Evolutionary conservation across 2,797 vertebrate genomes (phyloP).

Genomic region (Picus viridis): DNA sequence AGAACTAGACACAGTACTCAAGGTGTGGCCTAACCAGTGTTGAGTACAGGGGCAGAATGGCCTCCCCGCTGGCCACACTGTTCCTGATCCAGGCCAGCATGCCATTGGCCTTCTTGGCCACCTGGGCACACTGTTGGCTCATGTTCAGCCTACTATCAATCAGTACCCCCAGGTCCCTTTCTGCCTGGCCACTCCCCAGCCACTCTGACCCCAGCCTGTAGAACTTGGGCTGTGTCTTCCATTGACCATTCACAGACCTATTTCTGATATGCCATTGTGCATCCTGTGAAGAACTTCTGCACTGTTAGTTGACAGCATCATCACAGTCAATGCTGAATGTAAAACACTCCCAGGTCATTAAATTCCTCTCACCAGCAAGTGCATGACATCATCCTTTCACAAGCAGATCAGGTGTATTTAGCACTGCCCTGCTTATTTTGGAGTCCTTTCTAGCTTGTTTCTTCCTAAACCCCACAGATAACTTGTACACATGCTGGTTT

Average conservation of each 20-base stretch:
- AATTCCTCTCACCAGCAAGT: conserved; percentile 2
- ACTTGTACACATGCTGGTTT: background rate
- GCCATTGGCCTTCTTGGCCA: too few relatives aligned
- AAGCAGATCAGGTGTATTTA: background rate
- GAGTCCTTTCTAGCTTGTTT: background rate
- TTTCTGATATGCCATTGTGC: background rate
- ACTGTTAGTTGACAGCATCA: background rate
- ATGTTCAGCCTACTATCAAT: too few relatives aligned
- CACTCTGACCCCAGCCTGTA: too few relatives aligned
- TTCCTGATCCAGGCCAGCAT: too few relatives aligned
- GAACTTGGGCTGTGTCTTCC: background rate
- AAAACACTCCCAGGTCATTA: background rate
- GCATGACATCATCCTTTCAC: background rate
- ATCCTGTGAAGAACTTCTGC: background rate
- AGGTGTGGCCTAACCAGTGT: too few relatives aligned
- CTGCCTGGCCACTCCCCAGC: too few relatives aligned
- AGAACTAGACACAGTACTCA: too few relatives aligned
- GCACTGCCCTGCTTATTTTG: background rate
- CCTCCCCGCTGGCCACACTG: too few relatives aligned
- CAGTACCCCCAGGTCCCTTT: too few relatives aligned
- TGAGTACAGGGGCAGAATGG: too few relatives aligned
- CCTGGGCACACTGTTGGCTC: too few relatives aligned
- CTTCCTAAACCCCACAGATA: background rate
- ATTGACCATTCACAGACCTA: background rate
- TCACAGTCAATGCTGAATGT: background rate